phyloP scores from a whole-genome alignment of 2,113 vertebrate species.

The Suncus etruscus region DNA sequence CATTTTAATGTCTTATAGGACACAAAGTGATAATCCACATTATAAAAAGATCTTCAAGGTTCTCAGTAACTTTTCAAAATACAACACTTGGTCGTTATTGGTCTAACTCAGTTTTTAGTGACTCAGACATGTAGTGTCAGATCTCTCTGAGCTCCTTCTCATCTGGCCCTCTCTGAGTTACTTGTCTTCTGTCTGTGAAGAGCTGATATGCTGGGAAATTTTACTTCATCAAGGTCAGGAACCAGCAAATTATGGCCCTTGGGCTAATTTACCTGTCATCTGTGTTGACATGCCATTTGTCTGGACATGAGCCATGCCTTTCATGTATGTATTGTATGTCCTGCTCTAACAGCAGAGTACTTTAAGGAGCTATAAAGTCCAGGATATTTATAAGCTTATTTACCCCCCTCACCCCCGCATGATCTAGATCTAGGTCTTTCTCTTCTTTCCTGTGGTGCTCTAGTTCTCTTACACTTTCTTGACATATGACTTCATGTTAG shows the following conservation, averaged over 20 bases:
- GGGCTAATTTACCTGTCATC: neutral
- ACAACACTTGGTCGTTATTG: neutral
- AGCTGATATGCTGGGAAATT: neutral
- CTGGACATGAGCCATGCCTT: neutral
- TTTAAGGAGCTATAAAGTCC: neutral
- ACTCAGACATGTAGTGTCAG: neutral
- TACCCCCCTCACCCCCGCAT: too few species aligned
- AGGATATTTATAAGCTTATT: neutral
- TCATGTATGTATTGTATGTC: neutral
- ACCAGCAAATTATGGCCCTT: neutral
- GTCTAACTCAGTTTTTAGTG: neutral
- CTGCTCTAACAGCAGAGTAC: neutral
- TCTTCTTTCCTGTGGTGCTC: too few species aligned
- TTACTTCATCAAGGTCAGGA: neutral
- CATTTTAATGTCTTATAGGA: too few species aligned
- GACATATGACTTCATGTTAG: neutral
- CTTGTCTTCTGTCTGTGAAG: neutral
- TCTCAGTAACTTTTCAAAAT: neutral
- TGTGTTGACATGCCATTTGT: slow-evolving; percentile 2
- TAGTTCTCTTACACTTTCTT: neutral
- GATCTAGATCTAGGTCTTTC: too few species aligned
- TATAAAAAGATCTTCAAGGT: neutral
- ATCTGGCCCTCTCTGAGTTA: neutral
- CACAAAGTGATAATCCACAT: too few species aligned
- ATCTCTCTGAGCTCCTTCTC: neutral